phyloP scores from a whole-genome alignment of 2,888 invertebrate species.

The Spicauda simplicius region DNA sequence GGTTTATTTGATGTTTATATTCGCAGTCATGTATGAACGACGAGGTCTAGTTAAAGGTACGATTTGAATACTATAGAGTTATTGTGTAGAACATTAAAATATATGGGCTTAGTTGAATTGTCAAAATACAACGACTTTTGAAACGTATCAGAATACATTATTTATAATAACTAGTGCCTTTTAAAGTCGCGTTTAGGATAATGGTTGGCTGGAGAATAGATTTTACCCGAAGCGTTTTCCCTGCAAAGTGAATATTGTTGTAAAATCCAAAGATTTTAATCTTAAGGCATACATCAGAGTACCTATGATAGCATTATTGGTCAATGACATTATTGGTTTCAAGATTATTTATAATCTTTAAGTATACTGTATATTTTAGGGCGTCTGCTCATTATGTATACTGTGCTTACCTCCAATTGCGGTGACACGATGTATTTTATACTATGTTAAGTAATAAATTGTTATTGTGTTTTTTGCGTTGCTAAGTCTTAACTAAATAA shows the following conservation, averaged over 20 bases:
- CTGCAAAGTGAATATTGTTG: constrained; percentile 19
- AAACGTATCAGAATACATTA: constrained; percentile 58
- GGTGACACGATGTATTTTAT: no score
- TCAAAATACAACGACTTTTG: constrained; percentile 58
- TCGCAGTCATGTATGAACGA: constrained; percentile 1
- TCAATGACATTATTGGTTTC: no score
- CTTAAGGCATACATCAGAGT: background rate
- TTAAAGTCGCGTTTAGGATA: constrained; percentile 61
- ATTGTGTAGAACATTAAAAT: constrained; percentile 1
- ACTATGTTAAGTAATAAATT: no score
- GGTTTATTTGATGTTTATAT: constrained; percentile 7
- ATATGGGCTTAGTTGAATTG: constrained; percentile 35
- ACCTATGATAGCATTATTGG: no score
- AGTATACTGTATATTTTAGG: no score
- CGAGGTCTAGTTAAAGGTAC: constrained; percentile 5
- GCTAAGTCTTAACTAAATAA: no score
- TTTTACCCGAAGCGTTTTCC: constrained; percentile 27
- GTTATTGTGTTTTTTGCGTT: no score
- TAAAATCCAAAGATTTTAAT: background rate
- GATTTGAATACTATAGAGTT: constrained; percentile 24
- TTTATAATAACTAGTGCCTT: constrained; percentile 72
- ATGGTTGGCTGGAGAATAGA: constrained; percentile 40
- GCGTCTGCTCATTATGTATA: no score
- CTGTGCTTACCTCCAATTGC: no score
- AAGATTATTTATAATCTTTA: no score